These are phyloP conservation scores for Saccostrea glomerata DNA, from an alignment of 1,140 invertebrate species.

Conservation along the genomic window DNA sequence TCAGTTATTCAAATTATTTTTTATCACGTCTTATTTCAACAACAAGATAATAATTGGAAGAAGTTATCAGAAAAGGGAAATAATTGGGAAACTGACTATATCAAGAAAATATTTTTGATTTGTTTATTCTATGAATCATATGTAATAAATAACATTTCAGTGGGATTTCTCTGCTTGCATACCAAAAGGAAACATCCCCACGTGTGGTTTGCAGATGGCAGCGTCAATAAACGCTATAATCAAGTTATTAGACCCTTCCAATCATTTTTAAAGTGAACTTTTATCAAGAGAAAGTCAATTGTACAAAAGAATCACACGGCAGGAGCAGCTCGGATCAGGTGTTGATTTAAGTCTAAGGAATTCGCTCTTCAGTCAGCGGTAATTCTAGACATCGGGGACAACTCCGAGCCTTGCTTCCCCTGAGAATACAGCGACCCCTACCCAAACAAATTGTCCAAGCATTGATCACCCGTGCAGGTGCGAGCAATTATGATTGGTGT, in stretches of 20 bases:
- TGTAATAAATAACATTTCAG: not conserved
- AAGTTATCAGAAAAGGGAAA: too few relatives aligned
- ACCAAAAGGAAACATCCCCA: not conserved
- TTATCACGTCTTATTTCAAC: too few relatives aligned
- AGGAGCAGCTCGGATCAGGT: not conserved
- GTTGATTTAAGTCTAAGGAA: constrained; percentile 13
- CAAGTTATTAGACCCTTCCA: constrained; percentile 13
- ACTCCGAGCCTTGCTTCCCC: not conserved
- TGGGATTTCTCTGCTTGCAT: not conserved
- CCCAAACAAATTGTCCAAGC: constrained; percentile 9
- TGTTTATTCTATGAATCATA: constrained; percentile 13
- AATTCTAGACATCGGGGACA: constrained; percentile 3
- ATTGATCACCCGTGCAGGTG: constrained; percentile 29
- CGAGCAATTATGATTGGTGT: constrained; percentile 29
- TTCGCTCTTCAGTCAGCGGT: not conserved
- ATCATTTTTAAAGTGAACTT: constrained; percentile 19
- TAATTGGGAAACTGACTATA: not conserved
- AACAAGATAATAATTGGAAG: too few relatives aligned
- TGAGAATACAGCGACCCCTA: constrained; percentile 23
- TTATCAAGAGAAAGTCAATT: constrained; percentile 11
- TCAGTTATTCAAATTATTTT: too few relatives aligned
- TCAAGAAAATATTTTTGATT: not conserved
- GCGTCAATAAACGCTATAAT: constrained; percentile 18
- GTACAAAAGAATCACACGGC: not conserved
- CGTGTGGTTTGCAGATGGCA: not conserved